phyloP scores from a whole-genome alignment of 2,113 vertebrate species.

The Phyllostomus discolor region DNA sequence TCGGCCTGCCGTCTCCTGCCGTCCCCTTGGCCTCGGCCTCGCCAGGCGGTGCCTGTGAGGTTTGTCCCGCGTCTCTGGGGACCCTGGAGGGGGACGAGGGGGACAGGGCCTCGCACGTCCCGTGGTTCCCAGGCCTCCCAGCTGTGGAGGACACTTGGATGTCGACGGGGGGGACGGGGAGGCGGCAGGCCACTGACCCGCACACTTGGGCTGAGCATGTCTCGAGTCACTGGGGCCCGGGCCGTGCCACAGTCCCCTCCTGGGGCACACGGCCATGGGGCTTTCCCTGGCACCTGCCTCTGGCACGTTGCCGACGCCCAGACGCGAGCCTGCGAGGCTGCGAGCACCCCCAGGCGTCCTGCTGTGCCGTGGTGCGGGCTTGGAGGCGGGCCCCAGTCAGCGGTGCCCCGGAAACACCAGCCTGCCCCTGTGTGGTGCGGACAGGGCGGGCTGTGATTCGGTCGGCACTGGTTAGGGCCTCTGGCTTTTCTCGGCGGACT shows the following conservation, averaged over 20 bases:
- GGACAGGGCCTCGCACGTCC: not conserved
- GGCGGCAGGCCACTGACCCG: not conserved
- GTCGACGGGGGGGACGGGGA: not conserved
- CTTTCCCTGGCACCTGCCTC: not conserved
- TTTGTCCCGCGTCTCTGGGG: not conserved
- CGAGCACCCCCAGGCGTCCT: not conserved
- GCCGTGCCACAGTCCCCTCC: not conserved
- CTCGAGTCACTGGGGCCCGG: rapidly evolving
- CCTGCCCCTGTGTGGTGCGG: not conserved
- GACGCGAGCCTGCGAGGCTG: not conserved
- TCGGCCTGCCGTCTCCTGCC: too few relatives aligned
- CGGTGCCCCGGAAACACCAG: not conserved
- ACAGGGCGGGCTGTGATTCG: not conserved
- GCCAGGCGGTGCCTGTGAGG: not conserved
- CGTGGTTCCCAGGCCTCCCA: not conserved
- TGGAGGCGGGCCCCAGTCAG: not conserved
- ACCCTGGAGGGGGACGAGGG: not conserved
- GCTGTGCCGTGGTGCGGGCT: not conserved
- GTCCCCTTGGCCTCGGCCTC: not conserved
- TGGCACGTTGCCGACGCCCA: not conserved
- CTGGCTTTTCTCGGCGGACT: not conserved
- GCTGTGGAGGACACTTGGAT: not conserved
- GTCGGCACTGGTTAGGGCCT: not conserved
- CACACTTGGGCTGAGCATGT: not conserved
- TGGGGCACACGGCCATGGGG: not conserved